Conservation (phyloP, 2,797 vertebrate species). For the Molossus molossus region DNA sequence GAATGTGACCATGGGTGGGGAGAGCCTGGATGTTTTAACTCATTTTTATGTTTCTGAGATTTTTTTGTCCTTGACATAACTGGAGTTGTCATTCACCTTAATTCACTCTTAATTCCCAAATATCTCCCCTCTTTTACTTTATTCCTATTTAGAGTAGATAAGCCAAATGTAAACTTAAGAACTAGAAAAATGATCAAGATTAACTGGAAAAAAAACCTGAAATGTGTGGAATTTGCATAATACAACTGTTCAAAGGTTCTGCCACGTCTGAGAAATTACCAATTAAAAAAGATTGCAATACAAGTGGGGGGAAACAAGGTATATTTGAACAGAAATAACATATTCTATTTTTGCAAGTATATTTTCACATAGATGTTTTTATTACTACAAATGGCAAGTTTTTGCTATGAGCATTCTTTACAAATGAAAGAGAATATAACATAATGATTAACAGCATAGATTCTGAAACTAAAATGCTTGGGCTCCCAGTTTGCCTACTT, state of each 20-base stretch:
- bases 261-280: not conserved
- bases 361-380: slow-evolving; percentile 41
- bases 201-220: slow-evolving; percentile 31
- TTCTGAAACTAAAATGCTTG: not conserved
- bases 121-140: slow-evolving; percentile 5
- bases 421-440: not conserved
- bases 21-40: not conserved
- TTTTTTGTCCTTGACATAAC: not conserved
- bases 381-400: slow-evolving; percentile 22
- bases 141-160: slow-evolving; percentile 35
- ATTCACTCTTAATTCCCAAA: not conserved
- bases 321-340: not conserved
- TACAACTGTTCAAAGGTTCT: not conserved
- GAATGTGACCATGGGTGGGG: not conserved
- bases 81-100: slow-evolving; percentile 7
- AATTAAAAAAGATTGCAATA: not conserved
- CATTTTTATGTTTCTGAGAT: slow-evolving; percentile 11
- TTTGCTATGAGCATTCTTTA: slow-evolving; percentile 42
- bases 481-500: not conserved
- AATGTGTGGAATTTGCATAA: not conserved
- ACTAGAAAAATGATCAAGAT: slow-evolving; percentile 18
- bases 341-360: slow-evolving; percentile 36
- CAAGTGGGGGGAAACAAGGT: not conserved
- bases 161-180: not conserved
- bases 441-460: not conserved